phyloP scores from a whole-genome alignment of 2,888 invertebrate genomes.

The Linnaemya vulpina region DNA sequence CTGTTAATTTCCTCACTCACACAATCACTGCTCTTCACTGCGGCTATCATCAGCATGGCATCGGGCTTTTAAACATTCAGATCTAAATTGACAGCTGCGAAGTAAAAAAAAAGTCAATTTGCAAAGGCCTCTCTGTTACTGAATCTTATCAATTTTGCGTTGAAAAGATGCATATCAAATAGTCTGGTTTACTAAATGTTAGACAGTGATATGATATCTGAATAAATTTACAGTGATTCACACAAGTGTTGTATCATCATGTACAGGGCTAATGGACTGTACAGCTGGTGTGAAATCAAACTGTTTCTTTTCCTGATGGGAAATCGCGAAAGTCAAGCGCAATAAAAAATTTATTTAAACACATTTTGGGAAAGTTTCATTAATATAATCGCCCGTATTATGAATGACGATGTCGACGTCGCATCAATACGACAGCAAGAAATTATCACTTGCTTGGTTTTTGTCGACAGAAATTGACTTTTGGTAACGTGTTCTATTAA shows the following conservation, averaged over 20 bases:
- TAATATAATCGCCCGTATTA: too few species aligned
- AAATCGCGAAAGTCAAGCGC: too few species aligned
- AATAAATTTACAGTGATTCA: conserved; percentile 11
- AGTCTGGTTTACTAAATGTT: not conserved
- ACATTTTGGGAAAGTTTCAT: too few species aligned
- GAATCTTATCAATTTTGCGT: not conserved
- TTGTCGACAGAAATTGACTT: too few species aligned
- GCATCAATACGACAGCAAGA: too few species aligned
- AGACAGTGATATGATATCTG: not conserved
- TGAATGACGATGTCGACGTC: too few species aligned
- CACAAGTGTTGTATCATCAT: not conserved
- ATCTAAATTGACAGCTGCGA: conserved; percentile 4
- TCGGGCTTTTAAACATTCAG: conserved; percentile 24
- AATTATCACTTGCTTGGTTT: too few species aligned
- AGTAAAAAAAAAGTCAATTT: not conserved
- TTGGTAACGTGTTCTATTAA: too few species aligned
- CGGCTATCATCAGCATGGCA: not conserved
- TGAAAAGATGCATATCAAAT: conserved; percentile 25
- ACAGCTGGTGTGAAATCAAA: too few species aligned
- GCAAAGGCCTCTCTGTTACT: not conserved
- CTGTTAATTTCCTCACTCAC: not conserved
- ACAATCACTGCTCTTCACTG: not conserved
- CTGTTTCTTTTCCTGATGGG: too few species aligned
- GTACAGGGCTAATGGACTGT: too few species aligned
- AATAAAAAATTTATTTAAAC: too few species aligned